Evolutionary conservation across 2,797 vertebrate species (phyloP), one percentile per base, ranked within the genome.

Genomic region (Ataeniobius toweri): DNA sequence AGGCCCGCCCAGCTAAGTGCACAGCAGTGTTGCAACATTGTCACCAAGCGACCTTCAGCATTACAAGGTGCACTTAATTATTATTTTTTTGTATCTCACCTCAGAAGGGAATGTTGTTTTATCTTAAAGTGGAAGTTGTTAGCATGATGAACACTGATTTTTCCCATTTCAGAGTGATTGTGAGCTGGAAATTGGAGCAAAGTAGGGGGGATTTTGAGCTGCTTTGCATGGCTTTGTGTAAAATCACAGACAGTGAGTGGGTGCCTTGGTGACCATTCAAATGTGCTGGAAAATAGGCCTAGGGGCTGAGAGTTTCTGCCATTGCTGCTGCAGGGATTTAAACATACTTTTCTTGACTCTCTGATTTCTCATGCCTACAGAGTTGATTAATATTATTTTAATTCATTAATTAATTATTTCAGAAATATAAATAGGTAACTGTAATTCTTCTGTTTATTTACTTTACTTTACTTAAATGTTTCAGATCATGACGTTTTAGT

Each of bases 191-290:
- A 56, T 14, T 75, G 48, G 79, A 50, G 51, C 3, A 50, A 69
- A 48, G 24, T 4, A 5, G 71, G 58, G 61, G n/a, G 44, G 50
- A 58, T 16, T 28, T 48, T 14, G 1, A 7, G 70, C 13, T 90
- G 86, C 79, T 95, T 96, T 95, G 92, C 93, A 94, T 94, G 81
- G 28, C 28, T 50, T 85, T 78, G 76, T 71, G 44, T 85, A 82
- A 89, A 85, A 88, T 93, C 91, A 71, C 85, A 88, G 81, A 75
- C 63, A 16, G 58, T 80, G 73, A 83, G 71, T 80, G 71, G 78
- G 86, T 36, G 41, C 82, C 86, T 94, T 93, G 80, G 83, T 89
- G 77, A n/a, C 68, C 76, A 95, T 92, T 95, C 92, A 95, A 95
- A 95, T 94, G 8, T 85, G 22, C 55, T 84, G 50, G 36, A 80